Evolutionary conservation across 2,888 invertebrate genomes (phyloP).

Genomic region (Yponomeuta cagnagella): DNA sequence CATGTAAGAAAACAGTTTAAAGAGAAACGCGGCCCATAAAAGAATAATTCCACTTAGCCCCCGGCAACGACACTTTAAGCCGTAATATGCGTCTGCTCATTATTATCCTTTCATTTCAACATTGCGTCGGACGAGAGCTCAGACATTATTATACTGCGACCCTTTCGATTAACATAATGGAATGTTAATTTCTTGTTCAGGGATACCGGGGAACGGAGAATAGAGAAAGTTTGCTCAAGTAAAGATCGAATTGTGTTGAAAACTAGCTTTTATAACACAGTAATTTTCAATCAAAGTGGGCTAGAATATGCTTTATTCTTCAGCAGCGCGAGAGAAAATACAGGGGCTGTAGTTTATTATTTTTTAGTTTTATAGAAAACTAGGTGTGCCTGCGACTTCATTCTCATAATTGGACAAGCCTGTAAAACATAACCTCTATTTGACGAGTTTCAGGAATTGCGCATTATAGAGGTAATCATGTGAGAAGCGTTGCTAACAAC

Average conservation of each 20-base stretch:
- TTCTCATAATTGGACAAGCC: no score
- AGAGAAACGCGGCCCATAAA: not conserved
- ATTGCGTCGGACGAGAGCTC: not conserved
- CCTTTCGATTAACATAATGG: not conserved
- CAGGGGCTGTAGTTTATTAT: no score
- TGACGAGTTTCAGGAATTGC: no score
- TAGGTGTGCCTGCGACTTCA: no score
- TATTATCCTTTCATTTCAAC: not conserved
- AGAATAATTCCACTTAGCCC: not conserved
- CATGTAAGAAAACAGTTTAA: not conserved
- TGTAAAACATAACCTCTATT: no score
- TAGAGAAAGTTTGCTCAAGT: not conserved
- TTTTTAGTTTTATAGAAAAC: no score
- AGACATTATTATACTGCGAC: not conserved
- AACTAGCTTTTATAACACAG: not conserved
- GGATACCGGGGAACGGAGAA: not conserved
- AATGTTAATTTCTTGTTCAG: conserved; percentile 1
- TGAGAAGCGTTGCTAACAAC: no score
- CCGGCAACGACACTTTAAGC: not conserved
- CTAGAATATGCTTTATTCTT: no score
- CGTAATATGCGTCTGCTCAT: not conserved
- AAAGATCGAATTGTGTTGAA: no score
- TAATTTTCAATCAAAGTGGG: no score
- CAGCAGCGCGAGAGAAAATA: no score
- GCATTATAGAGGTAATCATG: no score